Percentiles rank a stretch among this genome's conserved stretches.
Conservation (phyloP, 2,888 invertebrate species). For the Iphiclides podalirius region DNA sequence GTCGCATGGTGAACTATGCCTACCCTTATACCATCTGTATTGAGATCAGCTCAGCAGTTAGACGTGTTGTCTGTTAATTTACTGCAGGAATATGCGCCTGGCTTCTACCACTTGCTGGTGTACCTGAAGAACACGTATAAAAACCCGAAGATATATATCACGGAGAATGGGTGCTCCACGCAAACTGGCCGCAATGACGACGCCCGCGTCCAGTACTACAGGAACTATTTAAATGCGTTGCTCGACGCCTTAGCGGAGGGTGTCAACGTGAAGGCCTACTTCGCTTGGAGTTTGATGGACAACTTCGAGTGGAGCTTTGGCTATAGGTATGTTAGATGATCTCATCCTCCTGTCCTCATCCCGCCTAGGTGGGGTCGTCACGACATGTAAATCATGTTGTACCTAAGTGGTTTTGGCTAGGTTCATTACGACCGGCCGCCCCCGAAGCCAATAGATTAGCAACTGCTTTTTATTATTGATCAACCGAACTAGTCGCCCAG, state of each 20-base stretch:
- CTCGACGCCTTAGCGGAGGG: conserved; percentile 55
- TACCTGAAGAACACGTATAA: conserved; percentile 33
- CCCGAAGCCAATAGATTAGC: no score
- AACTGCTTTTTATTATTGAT: no score
- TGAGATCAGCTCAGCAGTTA: no score
- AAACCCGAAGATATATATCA: conserved; percentile 43
- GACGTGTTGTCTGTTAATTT: no score
- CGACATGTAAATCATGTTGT: no score
- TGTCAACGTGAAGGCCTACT: conserved; percentile 65
- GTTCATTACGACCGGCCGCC: no score
- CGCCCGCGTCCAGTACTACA: conserved; percentile 47
- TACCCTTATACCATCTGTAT: no score
- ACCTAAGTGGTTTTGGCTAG: no score
- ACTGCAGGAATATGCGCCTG: conserved; percentile 35
- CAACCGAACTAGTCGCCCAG: no score
- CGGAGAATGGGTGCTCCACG: conserved; percentile 75
- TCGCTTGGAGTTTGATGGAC: conserved; percentile 80
- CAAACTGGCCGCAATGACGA: conserved; percentile 51
- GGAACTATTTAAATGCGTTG: conserved; percentile 52
- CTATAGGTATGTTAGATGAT: conserved; percentile 68
- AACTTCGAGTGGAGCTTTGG: conserved; percentile 80
- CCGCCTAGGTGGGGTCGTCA: no score
- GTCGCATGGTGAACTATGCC: no score
- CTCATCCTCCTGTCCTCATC: no score
- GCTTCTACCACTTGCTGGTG: conserved; percentile 31